phyloP scores from a whole-genome alignment of 2,113 vertebrate species.

The Hypocryptadius cinnamomeus region DNA sequence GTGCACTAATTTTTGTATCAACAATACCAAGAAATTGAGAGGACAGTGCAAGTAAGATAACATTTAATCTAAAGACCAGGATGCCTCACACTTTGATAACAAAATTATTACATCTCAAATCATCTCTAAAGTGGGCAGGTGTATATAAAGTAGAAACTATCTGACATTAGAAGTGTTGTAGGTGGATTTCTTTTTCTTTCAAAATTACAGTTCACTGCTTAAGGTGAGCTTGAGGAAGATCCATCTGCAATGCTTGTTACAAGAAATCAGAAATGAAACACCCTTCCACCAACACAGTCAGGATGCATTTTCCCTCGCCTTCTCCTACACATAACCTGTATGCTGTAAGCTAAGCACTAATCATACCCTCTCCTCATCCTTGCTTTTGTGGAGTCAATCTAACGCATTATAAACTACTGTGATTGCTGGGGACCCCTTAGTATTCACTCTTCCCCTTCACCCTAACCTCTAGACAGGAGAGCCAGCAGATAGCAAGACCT shows the following conservation, averaged over 20 bases:
- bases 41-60: background rate
- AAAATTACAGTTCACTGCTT: background rate
- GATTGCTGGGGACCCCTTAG: background rate
- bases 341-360: background rate
- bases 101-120: background rate
- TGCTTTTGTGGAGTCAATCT: background rate
- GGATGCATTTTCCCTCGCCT: background rate
- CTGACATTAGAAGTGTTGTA: background rate
- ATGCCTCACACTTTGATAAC: background rate
- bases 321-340: background rate
- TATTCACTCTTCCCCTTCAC: background rate
- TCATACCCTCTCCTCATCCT: background rate
- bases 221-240: background rate
- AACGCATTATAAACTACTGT: background rate
- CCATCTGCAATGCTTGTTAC: background rate
- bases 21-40: background rate
- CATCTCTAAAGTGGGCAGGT: background rate
- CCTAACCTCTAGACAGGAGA: background rate
- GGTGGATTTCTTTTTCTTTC: constrained; percentile 17
- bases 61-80: background rate
- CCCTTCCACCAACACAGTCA: background rate
- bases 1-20: background rate
- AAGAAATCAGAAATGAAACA: background rate
- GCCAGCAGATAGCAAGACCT: background rate
- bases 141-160: background rate